These are phyloP conservation scores for Ceratoteleas bidentatus DNA, from an alignment of 1,140 invertebrate genomes.

Conservation along the genomic window DNA sequence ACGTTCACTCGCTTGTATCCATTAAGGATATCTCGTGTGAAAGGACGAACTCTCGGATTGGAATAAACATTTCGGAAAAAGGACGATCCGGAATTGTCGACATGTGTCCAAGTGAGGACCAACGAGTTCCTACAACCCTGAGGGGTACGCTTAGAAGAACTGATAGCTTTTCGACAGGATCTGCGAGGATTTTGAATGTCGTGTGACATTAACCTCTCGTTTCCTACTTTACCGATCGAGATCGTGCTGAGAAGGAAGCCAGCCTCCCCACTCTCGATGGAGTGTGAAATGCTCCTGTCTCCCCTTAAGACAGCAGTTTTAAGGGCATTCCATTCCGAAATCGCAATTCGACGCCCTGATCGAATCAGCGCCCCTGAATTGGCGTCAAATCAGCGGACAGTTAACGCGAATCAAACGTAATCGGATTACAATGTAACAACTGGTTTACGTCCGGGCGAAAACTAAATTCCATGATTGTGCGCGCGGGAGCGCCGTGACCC, in stretches of 20 bases:
- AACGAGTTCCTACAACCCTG: not conserved
- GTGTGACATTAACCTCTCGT: no score
- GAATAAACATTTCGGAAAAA: constrained; percentile 59
- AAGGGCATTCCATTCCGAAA: not conserved
- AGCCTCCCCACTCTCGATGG: no score
- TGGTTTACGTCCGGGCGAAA: constrained; percentile 27
- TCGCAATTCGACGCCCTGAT: constrained; percentile 31
- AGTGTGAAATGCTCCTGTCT: no score
- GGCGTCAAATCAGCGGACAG: constrained; percentile 40
- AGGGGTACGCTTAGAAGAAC: not conserved
- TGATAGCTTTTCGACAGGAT: no score
- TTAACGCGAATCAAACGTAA: constrained; percentile 42
- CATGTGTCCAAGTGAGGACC: constrained; percentile 27
- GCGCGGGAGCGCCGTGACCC: constrained; percentile 37
- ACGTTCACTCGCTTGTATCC: constrained; percentile 67
- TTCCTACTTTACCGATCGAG: no score
- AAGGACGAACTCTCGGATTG: constrained; percentile 62
- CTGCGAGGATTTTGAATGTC: no score
- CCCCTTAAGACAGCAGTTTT: no score
- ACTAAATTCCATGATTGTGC: constrained; percentile 38
- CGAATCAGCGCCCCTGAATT: constrained; percentile 34
- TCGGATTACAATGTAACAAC: constrained; percentile 53
- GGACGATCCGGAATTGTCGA: constrained; percentile 48
- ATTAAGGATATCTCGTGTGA: constrained; percentile 66
- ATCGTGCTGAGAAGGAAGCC: no score